These are phyloP conservation scores for Cryptotermes secundus DNA, from an alignment of 1,140 invertebrate genomes.

Conservation along the genomic window DNA sequence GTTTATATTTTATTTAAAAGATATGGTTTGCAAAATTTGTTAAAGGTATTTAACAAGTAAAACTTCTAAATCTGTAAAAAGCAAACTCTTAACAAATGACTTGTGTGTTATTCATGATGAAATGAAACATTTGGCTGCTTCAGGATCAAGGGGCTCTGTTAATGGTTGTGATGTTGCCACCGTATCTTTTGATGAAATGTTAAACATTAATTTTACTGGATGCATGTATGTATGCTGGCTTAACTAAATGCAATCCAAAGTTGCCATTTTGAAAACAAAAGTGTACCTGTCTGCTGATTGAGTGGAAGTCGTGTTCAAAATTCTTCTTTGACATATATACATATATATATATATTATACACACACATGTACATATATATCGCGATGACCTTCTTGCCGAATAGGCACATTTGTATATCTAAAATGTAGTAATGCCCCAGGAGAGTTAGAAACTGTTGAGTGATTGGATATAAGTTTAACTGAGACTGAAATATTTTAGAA, in stretches of 20 bases:
- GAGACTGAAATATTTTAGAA: conserved; percentile 16
- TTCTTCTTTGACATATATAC: conserved; percentile 4
- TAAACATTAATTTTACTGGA: conserved; percentile 24
- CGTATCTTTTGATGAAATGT: conserved; percentile 34
- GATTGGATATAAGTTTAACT: not conserved
- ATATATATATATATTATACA: not conserved
- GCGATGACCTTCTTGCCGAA: not conserved
- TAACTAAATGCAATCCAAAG: not conserved
- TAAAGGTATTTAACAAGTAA: conserved; percentile 50
- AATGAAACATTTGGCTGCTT: not conserved
- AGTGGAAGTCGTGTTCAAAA: not conserved
- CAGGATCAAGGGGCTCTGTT: not conserved
- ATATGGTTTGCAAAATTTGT: conserved; percentile 51
- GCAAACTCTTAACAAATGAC: conserved; percentile 24
- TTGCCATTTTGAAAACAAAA: not conserved
- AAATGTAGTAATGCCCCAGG: not conserved
- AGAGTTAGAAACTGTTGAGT: not conserved
- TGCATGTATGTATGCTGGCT: not conserved
- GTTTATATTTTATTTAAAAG: conserved; percentile 47
- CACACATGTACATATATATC: not conserved
- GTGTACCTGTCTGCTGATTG: not conserved
- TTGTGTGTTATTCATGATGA: conserved; percentile 25
- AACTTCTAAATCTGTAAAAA: conserved; percentile 41
- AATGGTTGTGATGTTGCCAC: conserved; percentile 22
- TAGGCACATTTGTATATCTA: not conserved